phyloP scores from a whole-genome alignment of 2,888 invertebrate species.

The Drosophila koepferae region DNA sequence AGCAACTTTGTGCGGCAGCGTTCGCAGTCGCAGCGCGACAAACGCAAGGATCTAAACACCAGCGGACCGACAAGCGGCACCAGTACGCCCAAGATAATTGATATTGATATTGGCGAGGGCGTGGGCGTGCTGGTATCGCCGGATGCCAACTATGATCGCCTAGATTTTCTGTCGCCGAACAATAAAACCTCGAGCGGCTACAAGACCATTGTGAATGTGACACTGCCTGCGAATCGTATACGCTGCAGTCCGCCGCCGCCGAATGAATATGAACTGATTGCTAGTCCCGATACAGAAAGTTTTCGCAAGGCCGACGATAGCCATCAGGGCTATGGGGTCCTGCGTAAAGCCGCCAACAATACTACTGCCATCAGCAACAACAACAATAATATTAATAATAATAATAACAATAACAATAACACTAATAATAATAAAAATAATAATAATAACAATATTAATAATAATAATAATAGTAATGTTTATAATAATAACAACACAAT shows the following conservation, averaged over 20 bases:
- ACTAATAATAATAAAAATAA: constrained; percentile 25
- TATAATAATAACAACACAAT: constrained; percentile 18
- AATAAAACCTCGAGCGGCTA: constrained; percentile 90
- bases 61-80: constrained; percentile 10
- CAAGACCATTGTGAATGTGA: constrained; percentile 89
- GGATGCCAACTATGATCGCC: constrained; percentile 90
- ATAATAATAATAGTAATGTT: neutral
- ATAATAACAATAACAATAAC: constrained; percentile 28
- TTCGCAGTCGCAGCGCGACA: constrained; percentile 83
- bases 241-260: constrained; percentile 85
- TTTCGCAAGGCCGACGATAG: constrained; percentile 92
- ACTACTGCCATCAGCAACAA: constrained; percentile 32
- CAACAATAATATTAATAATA: constrained; percentile 16
- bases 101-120: constrained; percentile 82
- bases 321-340: constrained; percentile 92
- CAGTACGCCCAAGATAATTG: constrained; percentile 75
- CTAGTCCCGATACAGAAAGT: constrained; percentile 88
- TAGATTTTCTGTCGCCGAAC: constrained; percentile 92
- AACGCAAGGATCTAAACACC: constrained; percentile 80
- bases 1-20: constrained; percentile 85
- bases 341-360: constrained; percentile 87
- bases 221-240: constrained; percentile 85
- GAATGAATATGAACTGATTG: constrained; percentile 92
- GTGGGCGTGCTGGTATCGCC: constrained; percentile 33
- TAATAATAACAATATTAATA: constrained; percentile 15